Percentiles rank a stretch among this genome's conserved stretches.
Evolutionary conservation across 1,140 invertebrate genomes (phyloP).

Genomic region (Ephestia elutella): DNA sequence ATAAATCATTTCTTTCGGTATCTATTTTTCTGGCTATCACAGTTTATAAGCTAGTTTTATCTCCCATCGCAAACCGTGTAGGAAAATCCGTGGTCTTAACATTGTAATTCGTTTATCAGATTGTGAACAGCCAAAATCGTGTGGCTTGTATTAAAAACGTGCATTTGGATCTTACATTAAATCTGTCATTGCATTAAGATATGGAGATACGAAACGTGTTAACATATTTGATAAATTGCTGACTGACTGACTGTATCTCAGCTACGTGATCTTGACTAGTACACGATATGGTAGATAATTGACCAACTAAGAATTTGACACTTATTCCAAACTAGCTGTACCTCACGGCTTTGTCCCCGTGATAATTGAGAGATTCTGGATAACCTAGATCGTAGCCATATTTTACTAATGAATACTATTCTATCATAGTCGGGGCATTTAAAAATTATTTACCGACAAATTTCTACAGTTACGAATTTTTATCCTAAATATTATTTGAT

Average conservation of each 20-base stretch:
- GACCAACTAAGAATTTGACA: too few species aligned
- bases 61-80: conserved; percentile 47
- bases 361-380: too few species aligned
- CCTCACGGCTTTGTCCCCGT: too few species aligned
- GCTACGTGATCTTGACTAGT: too few species aligned
- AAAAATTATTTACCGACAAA: too few species aligned
- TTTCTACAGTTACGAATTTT: too few species aligned
- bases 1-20: background rate
- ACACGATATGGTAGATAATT: too few species aligned
- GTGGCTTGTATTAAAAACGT: conserved; percentile 50
- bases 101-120: conserved; percentile 32
- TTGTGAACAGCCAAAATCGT: conserved; percentile 48
- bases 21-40: background rate
- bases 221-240: background rate
- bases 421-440: too few species aligned
- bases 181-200: background rate
- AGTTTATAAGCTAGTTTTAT: conserved; percentile 28
- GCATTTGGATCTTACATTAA: conserved; percentile 4
- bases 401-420: too few species aligned
- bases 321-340: too few species aligned
- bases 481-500: too few species aligned
- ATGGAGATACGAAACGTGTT: background rate
- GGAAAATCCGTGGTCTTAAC: conserved; percentile 44
- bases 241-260: conserved; percentile 6
- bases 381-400: too few species aligned